phyloP scores from a whole-genome alignment of 2,797 vertebrate species.

The Rhadinocentrus ornatus region DNA sequence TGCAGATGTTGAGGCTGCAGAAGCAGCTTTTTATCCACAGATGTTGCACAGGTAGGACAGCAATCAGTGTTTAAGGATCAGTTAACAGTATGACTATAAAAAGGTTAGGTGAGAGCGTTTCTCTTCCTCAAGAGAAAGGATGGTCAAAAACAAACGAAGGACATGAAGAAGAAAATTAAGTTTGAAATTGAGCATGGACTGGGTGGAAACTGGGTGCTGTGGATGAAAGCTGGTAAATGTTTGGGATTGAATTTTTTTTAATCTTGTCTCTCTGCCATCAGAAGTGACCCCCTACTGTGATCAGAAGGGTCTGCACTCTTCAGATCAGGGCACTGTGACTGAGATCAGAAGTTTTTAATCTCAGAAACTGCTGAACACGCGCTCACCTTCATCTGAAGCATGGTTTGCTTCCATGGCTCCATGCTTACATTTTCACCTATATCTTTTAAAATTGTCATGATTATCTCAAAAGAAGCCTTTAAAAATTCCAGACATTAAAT shows the following conservation, averaged over 20 bases:
- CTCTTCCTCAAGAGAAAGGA: not conserved
- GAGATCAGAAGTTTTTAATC: not conserved
- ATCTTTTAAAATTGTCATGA: not conserved
- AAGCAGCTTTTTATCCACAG: slow-evolving; percentile 17
- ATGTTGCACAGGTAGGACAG: slow-evolving; percentile 10
- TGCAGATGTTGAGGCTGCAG: slow-evolving; percentile 18
- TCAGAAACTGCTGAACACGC: not conserved
- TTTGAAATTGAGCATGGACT: not conserved
- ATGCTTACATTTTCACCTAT: not conserved
- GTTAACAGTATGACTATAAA: slow-evolving; percentile 15
- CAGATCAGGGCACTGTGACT: not conserved
- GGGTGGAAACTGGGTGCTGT: not conserved
- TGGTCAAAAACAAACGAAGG: not conserved
- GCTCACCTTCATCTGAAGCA: not conserved
- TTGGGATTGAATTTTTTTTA: not conserved
- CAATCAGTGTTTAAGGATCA: slow-evolving; percentile 16
- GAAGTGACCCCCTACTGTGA: not conserved
- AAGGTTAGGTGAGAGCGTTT: not conserved
- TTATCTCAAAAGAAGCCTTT: slow-evolving; percentile 4
- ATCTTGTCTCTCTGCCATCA: not conserved
- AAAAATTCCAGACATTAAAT: not conserved
- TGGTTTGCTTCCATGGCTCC: not conserved
- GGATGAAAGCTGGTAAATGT: not conserved
- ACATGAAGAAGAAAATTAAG: not conserved
- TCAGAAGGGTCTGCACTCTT: not conserved